Evolutionary conservation across 2,888 invertebrate species (phyloP).

Genomic region (Encarsia formosa): DNA sequence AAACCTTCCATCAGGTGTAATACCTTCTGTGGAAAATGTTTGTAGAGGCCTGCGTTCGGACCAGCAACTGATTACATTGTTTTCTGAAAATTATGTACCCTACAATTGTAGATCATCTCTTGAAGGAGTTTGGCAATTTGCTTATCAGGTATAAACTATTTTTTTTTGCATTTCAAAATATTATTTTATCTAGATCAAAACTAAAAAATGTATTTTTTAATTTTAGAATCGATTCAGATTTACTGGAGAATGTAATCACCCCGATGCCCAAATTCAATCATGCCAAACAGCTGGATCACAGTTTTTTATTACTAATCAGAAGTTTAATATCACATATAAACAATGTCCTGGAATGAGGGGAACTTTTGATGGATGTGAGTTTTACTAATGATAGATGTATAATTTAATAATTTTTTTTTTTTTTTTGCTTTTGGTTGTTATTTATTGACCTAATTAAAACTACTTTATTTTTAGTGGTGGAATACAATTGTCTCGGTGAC

Average conservation of each 20-base stretch:
- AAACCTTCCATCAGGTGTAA: conserved; percentile 60
- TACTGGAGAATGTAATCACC: conserved; percentile 86
- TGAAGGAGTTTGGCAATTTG: conserved; percentile 96
- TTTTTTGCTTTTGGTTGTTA: not conserved
- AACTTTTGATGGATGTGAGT: conserved; percentile 75
- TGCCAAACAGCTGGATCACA: conserved; percentile 95
- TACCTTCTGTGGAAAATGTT: conserved; percentile 71
- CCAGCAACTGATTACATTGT: conserved; percentile 79
- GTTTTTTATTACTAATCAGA: conserved; percentile 93
- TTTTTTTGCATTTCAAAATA: conserved; percentile 31
- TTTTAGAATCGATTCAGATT: conserved; percentile 78
- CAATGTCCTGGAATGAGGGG: conserved; percentile 86
- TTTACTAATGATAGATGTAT: conserved; percentile 1
- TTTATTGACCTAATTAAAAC: not conserved
- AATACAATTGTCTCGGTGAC: conserved; percentile 89
- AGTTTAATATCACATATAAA: conserved; percentile 91
- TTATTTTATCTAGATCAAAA: too few relatives aligned
- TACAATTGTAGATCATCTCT: conserved; percentile 88
- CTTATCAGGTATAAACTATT: conserved; percentile 63
- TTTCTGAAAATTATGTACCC: conserved; percentile 85
- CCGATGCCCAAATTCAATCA: conserved; percentile 84
- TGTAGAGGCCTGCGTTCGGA: conserved; percentile 72
- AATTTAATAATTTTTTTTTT: not conserved
- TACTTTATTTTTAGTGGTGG: conserved; percentile 64
- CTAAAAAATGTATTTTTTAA: conserved; percentile 20